A percentile compares a stretch with the other conserved stretches of the same genome.
phyloP scores from a whole-genome alignment of 2,113 vertebrate species.

The rabbit (Oryctolagus cuniculus) region DNA sequence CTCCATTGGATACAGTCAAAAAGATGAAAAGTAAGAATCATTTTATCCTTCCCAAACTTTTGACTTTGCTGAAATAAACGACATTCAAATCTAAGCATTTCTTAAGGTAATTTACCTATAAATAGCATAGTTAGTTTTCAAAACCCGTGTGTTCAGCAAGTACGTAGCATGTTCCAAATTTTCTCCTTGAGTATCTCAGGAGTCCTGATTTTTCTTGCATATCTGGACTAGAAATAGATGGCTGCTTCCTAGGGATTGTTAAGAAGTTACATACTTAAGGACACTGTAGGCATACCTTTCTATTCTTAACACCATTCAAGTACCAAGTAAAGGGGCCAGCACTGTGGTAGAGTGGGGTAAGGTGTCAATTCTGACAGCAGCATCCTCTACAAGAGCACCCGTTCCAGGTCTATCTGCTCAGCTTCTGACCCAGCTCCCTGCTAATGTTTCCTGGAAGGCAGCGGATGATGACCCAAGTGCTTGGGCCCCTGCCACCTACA shows the following conservation, averaged over 20 bases:
- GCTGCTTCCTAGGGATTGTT: constrained; percentile 32
- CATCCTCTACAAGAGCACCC: too few relatives aligned
- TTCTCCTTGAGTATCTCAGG: constrained; percentile 46
- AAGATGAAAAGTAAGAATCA: neutral
- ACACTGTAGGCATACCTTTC: neutral
- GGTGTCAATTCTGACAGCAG: too few relatives aligned
- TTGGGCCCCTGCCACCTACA: too few relatives aligned
- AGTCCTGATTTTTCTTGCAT: constrained; percentile 49
- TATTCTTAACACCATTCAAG: neutral
- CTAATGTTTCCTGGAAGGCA: too few relatives aligned
- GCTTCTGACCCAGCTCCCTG: too few relatives aligned
- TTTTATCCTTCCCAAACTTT: constrained; percentile 56
- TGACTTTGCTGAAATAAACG: constrained; percentile 50
- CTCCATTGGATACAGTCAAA: neutral
- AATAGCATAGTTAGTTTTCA: constrained; percentile 61
- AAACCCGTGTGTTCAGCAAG: constrained; percentile 48
- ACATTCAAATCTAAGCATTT: constrained; percentile 63
- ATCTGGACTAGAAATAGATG: constrained; percentile 17
- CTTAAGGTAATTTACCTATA: constrained; percentile 53
- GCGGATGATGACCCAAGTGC: too few relatives aligned
- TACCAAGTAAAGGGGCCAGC: constrained; percentile 7
- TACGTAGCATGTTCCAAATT: constrained; percentile 32
- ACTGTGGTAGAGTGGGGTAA: too few relatives aligned
- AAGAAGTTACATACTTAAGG: constrained; percentile 46
- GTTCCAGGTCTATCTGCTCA: too few relatives aligned